Conservation (phyloP, 1,140 invertebrate species). For the Temnothorax curvispinosus region DNA sequence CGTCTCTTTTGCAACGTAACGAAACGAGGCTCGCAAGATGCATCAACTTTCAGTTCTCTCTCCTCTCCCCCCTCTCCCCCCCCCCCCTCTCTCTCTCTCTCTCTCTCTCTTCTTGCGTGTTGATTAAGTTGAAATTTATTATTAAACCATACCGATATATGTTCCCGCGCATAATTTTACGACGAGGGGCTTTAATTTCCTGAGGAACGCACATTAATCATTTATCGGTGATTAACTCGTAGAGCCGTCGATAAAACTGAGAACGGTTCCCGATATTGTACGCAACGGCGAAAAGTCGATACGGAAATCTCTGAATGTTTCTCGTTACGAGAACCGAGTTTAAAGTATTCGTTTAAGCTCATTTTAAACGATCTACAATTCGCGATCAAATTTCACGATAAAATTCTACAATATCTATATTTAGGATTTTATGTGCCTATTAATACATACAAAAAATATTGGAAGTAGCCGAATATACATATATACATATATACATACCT, state of each 20-base stretch:
- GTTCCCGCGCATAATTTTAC: constrained; percentile 31
- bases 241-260: constrained; percentile 37
- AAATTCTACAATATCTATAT: background rate
- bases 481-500: background rate
- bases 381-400: background rate
- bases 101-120: constrained; percentile 17
- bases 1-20: constrained; percentile 28
- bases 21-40: constrained; percentile 14
- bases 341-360: background rate
- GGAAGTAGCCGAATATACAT: background rate
- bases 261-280: constrained; percentile 45
- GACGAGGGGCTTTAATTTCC: constrained; percentile 53
- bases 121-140: constrained; percentile 61
- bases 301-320: constrained; percentile 7
- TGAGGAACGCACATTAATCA: constrained; percentile 54
- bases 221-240: constrained; percentile 55
- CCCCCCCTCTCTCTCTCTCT: background rate
- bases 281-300: background rate
- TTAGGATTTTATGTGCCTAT: background rate
- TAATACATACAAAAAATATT: background rate
- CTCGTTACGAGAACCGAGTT: background rate
- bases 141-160: constrained; percentile 39
- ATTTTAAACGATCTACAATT: constrained; percentile 4
- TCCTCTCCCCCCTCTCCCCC: background rate
- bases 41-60: background rate